Evolutionary conservation across 2,888 invertebrate genomes (phyloP), one percentile per base, ranked within the genome.

Genomic region (Liodrosophila aerea): DNA sequence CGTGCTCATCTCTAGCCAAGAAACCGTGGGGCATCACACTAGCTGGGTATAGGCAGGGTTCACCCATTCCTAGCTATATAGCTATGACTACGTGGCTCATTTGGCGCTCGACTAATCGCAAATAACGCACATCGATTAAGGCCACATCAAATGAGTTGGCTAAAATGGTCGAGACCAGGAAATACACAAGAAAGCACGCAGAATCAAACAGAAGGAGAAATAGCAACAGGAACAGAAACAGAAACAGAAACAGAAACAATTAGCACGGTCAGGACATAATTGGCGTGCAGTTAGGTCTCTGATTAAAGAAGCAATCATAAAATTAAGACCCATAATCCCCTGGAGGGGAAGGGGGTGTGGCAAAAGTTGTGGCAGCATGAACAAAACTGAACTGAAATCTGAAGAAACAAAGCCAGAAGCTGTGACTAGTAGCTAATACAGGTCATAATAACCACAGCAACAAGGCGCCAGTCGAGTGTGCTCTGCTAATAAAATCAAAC

Each of bases 301-400:
- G 78, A 78, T 78, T 78, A 78, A 82, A 78, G 78, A 78, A 78
- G 85, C 76, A 78, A 78, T 78, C 78, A 78, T 85, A 78, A 78
- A 78, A 78, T 78, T 78, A 85, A 78, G 78, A 85, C 78, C 76
- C 83, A 82, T 78, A 78, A 78, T 78, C 85, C 78, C 61, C 65
- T 62, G 82, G 33, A 22, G 39, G 27, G 12, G 7, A 4, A 5
- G 11, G 7, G 4, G 34, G 1, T 1, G 7, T 15, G 9, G 16
- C n/a, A n/a, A n/a, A n/a, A n/a, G 22, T 9, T 13, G 36, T 16
- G 13, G 22, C 22, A 27, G 2, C 9, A 15, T 15, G 27, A 12
- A 22, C 11, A 22, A n/a, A n/a, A n/a, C n/a, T n/a, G n/a, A n/a
- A 11, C 39, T 29, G 9, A 30, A 46, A 45, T 45, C 66, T 37